Evolutionary conservation across 2,888 invertebrate genomes (phyloP), one percentile per base, ranked within the genome.

Genomic region (Seira ritae): DNA sequence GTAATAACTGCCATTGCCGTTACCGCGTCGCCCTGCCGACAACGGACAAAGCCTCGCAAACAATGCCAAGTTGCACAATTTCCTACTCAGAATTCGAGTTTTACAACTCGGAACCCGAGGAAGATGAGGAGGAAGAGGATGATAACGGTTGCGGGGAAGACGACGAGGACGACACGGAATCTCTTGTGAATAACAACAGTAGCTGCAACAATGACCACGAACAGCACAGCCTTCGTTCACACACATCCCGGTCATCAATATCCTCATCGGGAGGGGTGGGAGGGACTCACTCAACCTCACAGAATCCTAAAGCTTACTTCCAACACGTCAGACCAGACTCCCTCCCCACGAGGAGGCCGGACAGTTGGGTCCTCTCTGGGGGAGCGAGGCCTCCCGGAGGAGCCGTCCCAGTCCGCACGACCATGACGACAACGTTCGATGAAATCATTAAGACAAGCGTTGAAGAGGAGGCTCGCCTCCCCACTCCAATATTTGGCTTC

Each of bases 71-170:
- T 50, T 88, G 88, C 83, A 88, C 88, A 20, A 88, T 88, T 68
- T 88, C 88, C 70, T 88, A 88, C 70, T 86, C 87, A 6, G 87
- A 88, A 46, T 87, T 88, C 74, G 84, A 86, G 66, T 86, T 85
- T 66, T 84, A 70, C 72, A 75, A 71, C 31, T 85, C 79, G 10
- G 82, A 79, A 17, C 73, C 24, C 1, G 82, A 81, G 2, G 79
- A 85, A 0, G 73, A 77, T 10, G 80, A 80, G 31, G 86, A 80
- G 20, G 86, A 83, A 2, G 76, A 19, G 0, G 73, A 46, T 0
- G 80, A 72, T 3, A 75, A 78, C 10, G 62, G 22, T 10, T 72
- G 60, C 12, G 79, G 67, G 22, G 84, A 73, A 12, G 84, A 84
- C 10, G 2, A 2, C 8, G 31, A 31, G 2, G 31, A 31, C 8